These are phyloP conservation scores for Stomorhina lunata DNA, from an alignment of 2,888 invertebrate genomes.

Conservation along the genomic window DNA sequence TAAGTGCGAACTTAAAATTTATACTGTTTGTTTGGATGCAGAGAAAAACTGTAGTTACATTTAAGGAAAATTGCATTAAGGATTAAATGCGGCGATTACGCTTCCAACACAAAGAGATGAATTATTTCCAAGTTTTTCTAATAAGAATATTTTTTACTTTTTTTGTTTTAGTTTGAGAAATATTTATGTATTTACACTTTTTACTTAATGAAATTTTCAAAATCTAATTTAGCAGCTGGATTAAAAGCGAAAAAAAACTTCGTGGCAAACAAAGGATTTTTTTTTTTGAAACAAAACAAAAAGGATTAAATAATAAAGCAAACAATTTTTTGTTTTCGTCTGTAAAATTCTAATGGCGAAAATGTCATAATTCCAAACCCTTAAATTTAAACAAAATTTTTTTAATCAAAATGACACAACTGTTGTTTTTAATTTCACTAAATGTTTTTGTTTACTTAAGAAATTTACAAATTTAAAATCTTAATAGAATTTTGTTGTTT, in stretches of 20 bases:
- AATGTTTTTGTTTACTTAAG: background rate
- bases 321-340: too few species aligned
- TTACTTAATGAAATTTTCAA: conserved; percentile 22
- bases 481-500: background rate
- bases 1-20: too few species aligned
- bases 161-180: background rate
- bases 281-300: background rate
- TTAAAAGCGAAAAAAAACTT: background rate
- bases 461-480: background rate
- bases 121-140: conserved; percentile 9
- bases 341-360: background rate
- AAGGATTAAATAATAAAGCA: background rate
- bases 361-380: background rate
- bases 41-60: conserved; percentile 9
- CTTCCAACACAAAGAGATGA: background rate
- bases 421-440: conserved; percentile 28
- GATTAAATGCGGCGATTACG: conserved; percentile 6
- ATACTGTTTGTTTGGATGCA: background rate
- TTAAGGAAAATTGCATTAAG: conserved; percentile 15
- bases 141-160: background rate
- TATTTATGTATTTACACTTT: background rate
- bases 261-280: background rate
- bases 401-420: conserved; percentile 24
- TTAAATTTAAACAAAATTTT: too few species aligned
- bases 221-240: conserved; percentile 9